A percentile compares a stretch with the other conserved stretches of the same genome.
phyloP scores from a whole-genome alignment of 1,140 invertebrate genomes.

The Caenorhabditis remanei region DNA sequence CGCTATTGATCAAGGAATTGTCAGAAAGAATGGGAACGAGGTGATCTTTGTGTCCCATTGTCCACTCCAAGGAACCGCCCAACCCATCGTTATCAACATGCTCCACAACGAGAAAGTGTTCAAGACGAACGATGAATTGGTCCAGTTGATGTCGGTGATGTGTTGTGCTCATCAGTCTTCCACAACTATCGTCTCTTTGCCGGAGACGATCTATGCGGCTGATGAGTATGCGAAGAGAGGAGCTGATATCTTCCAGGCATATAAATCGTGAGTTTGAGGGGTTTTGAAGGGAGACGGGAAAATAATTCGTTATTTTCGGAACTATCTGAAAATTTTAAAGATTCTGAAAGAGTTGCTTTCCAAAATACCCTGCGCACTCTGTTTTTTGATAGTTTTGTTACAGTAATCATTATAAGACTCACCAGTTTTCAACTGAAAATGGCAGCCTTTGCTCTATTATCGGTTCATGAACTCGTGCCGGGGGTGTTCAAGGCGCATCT shows the following conservation, averaged over 20 bases:
- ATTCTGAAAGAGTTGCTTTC: too few relatives aligned
- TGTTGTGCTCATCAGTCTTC: slow-evolving; percentile 58
- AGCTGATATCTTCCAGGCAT: slow-evolving; percentile 10
- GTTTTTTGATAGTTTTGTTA: too few relatives aligned
- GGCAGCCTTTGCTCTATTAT: too few relatives aligned
- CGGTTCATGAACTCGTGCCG: too few relatives aligned
- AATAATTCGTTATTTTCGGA: too few relatives aligned
- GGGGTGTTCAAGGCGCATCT: too few relatives aligned
- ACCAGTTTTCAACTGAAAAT: not conserved
- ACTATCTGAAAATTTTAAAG: too few relatives aligned
- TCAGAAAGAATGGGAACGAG: slow-evolving; percentile 25
- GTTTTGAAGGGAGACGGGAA: too few relatives aligned
- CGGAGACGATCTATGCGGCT: slow-evolving; percentile 65
- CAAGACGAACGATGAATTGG: slow-evolving; percentile 22
- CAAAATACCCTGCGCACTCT: too few relatives aligned
- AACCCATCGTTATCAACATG: slow-evolving; percentile 21
- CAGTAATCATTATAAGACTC: not conserved
- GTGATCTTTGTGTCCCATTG: slow-evolving; percentile 7
- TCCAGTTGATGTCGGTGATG: slow-evolving; percentile 13
- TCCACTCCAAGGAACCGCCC: slow-evolving; percentile 12
- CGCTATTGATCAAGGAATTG: not conserved
- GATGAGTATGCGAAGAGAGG: slow-evolving; percentile 67
- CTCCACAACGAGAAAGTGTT: not conserved
- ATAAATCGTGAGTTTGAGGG: not conserved
- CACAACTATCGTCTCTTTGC: slow-evolving; percentile 38